Percentiles rank a stretch among this genome's conserved stretches.
These are phyloP conservation scores for Pteruthius melanotis DNA, from an alignment of 2,113 vertebrate genomes.

Conservation along the genomic window DNA sequence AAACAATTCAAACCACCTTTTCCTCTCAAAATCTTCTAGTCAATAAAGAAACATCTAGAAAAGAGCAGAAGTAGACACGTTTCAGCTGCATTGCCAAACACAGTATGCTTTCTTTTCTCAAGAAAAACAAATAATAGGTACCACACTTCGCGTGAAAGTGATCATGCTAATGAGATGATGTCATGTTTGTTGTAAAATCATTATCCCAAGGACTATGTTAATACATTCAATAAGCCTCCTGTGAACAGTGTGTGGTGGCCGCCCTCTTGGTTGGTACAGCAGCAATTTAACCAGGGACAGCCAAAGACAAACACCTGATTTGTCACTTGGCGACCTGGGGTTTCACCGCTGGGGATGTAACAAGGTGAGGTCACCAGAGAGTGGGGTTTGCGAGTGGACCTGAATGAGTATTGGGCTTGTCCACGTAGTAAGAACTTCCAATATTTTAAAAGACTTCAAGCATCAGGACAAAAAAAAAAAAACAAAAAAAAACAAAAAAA, in stretches of 20 bases:
- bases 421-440: background rate
- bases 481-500: background rate
- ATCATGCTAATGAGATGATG: slow-evolving; percentile 29
- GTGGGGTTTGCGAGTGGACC: background rate
- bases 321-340: background rate
- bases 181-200: background rate
- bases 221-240: slow-evolving; percentile 11
- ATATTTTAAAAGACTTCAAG: background rate
- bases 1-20: background rate
- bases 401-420: background rate
- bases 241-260: slow-evolving; percentile 29
- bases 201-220: slow-evolving; percentile 43
- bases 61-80: background rate
- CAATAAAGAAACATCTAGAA: background rate
- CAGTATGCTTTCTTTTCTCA: background rate
- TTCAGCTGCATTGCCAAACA: background rate
- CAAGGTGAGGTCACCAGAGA: background rate
- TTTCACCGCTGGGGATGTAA: background rate
- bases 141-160: background rate
- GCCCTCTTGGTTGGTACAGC: background rate
- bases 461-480: background rate
- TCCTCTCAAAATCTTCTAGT: background rate
- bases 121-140: background rate
- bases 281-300: background rate
- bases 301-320: background rate